Base-by-base conservation (phyloP, 2,888 invertebrate genomes). In the Pomacea canaliculata region DNA sequence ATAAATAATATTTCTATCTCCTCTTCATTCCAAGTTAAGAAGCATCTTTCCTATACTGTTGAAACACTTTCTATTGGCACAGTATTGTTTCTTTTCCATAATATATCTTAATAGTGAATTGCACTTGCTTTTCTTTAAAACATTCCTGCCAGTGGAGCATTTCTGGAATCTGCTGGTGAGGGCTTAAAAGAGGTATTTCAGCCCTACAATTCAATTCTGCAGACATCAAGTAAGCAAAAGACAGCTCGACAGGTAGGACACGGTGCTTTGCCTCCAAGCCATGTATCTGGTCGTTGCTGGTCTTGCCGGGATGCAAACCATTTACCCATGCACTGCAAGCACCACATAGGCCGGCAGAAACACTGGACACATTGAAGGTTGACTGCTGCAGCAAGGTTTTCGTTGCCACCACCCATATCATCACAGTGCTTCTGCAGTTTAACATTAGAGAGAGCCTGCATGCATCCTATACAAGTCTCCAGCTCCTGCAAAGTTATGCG, bases 271-370 rank as follows among this genome's bases (percentile, higher is more conserved):
- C 94, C 94, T 62, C 94, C 92, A 79, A 97, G 92, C 97, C 97
- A 97, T 19, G 93, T 93, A 81, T 94, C 93, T 12, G 94, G 94
- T 79, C 93, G 92, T 51, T 93, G 92, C 81, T 93, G 93, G 84
- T 94, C 93, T 90, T 96, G 96, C 66, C 96, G 93, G 70, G 96
- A 94, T 19, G 95, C 96, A 93, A 96, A 97, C 93, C 93, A 91
- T 81, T 90, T 90, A 23, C 90, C 90, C 87, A 93, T 84, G 79
- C 90, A 97, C 82, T 94, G 93, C 46, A 93, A 92, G 91, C 97
- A 97, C 97, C 97, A 97, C 93, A 97, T 94, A 48, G 96, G 97
- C 73, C 95, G 94, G 89, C 95, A 96, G 87, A 93, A 94, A 87
- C 95, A 95, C 73, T 90, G 92, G 23, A 88, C 92, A 71, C 94